phyloP scores from a whole-genome alignment of 2,888 invertebrate species.

The Steromphala cineraria region DNA sequence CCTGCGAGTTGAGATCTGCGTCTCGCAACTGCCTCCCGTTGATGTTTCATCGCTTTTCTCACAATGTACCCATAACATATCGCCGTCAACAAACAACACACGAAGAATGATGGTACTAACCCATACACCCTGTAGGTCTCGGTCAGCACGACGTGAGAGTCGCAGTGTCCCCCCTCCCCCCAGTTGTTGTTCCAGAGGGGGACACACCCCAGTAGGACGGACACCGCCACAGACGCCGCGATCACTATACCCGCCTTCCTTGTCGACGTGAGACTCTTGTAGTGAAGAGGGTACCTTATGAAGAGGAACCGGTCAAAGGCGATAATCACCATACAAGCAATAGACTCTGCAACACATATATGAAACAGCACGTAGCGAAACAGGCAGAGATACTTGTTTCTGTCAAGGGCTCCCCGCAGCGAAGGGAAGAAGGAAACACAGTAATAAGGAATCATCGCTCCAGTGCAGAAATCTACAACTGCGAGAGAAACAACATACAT shows the following conservation, averaged over 20 bases:
- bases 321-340: constrained; percentile 27
- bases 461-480: constrained; percentile 26
- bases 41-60: neutral
- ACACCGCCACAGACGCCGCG: neutral
- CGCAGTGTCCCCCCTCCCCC: neutral
- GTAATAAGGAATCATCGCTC: neutral
- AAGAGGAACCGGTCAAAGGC: constrained; percentile 33
- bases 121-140: neutral
- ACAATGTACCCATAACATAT: neutral
- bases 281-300: constrained; percentile 27
- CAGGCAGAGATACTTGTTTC: constrained; percentile 10
- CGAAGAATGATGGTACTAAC: neutral
- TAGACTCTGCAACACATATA: constrained; percentile 8
- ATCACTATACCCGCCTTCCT: constrained; percentile 4
- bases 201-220: neutral
- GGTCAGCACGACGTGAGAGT: neutral
- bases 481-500: constrained; percentile 41
- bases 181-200: constrained; percentile 19
- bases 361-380: constrained; percentile 9
- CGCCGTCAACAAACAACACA: neutral
- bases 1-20: neutral
- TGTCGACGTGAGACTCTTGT: neutral
- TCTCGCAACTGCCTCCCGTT: neutral
- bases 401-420: neutral
- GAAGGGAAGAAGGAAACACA: neutral